These are phyloP conservation scores for Portevinia maculata DNA, from an alignment of 2,888 invertebrate species.

Conservation along the genomic window DNA sequence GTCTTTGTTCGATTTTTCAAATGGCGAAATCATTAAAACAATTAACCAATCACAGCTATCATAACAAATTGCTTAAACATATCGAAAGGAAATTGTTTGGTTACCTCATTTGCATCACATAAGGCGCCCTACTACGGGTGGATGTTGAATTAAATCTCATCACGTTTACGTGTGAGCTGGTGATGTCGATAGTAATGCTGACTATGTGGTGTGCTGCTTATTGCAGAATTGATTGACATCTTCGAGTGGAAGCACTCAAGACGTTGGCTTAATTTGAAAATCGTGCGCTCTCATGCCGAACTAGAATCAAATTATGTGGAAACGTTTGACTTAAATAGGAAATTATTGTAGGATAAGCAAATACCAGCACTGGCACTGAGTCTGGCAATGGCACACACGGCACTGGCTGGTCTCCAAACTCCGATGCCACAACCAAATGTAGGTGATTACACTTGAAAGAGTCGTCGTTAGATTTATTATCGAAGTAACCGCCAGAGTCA, in stretches of 20 bases:
- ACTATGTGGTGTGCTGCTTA: slow-evolving; percentile 15
- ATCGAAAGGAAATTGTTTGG: slow-evolving; percentile 60
- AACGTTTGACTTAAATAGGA: slow-evolving; percentile 74
- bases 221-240: slow-evolving; percentile 73
- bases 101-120: slow-evolving; percentile 68
- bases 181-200: slow-evolving; percentile 17
- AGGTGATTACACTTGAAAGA: slow-evolving; percentile 69
- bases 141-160: slow-evolving; percentile 4
- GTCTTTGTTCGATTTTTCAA: slow-evolving; percentile 35
- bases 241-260: slow-evolving; percentile 72
- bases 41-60: slow-evolving; percentile 72
- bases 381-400: slow-evolving; percentile 29
- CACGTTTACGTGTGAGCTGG: slow-evolving; percentile 21
- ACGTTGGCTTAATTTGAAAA: slow-evolving; percentile 73
- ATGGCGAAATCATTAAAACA: slow-evolving; percentile 64
- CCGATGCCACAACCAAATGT: slow-evolving; percentile 57
- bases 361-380: slow-evolving; percentile 24
- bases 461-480: slow-evolving; percentile 37
- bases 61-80: slow-evolving; percentile 65
- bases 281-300: slow-evolving; percentile 71
- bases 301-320: slow-evolving; percentile 74
- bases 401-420: slow-evolving; percentile 24
- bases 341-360: slow-evolving; percentile 74
- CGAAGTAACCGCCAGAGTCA: slow-evolving; percentile 10
- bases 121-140: neutral